These are phyloP conservation scores for Phrynosoma blainvillii DNA, from an alignment of 2,113 vertebrate genomes.

Conservation along the genomic window DNA sequence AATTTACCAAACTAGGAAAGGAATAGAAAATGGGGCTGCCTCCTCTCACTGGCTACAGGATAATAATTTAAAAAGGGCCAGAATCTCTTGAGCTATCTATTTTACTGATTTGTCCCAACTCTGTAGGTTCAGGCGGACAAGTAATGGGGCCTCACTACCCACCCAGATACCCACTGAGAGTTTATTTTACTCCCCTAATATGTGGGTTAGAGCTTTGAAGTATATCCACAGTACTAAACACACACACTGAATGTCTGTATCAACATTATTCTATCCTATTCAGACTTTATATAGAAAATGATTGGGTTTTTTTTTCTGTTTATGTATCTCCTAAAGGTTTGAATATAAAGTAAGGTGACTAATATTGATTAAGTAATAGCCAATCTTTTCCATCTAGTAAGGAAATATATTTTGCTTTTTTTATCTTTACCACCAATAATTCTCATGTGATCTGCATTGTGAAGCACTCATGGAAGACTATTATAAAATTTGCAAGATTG, in stretches of 20 bases:
- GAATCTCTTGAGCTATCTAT: background rate
- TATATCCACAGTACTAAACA: background rate
- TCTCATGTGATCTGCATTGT: conserved; percentile 24
- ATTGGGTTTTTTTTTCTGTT: conserved; percentile 4
- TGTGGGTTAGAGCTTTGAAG: background rate
- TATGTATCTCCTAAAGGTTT: conserved; percentile 32
- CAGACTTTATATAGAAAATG: background rate
- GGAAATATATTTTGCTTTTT: conserved; percentile 13
- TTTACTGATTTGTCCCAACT: background rate
- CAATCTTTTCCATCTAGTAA: conserved; percentile 21
- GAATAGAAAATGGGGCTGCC: background rate
- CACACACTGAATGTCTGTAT: background rate
- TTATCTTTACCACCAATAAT: conserved; percentile 15
- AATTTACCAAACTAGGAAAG: background rate
- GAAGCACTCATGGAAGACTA: conserved; percentile 33
- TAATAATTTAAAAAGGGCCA: background rate
- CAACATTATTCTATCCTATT: conserved; percentile 6
- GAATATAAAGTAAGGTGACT: conserved; percentile 21
- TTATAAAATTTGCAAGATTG: conserved; percentile 44
- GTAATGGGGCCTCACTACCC: background rate
- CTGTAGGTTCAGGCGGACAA: background rate
- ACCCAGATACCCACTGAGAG: no score
- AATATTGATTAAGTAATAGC: conserved; percentile 39
- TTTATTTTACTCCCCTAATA: no score
- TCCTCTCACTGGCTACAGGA: no score